A percentile compares a stretch with the other conserved stretches of the same genome.
Conservation (phyloP, 64 coral and sea anemone species). For the Anthopleura sola region DNA sequence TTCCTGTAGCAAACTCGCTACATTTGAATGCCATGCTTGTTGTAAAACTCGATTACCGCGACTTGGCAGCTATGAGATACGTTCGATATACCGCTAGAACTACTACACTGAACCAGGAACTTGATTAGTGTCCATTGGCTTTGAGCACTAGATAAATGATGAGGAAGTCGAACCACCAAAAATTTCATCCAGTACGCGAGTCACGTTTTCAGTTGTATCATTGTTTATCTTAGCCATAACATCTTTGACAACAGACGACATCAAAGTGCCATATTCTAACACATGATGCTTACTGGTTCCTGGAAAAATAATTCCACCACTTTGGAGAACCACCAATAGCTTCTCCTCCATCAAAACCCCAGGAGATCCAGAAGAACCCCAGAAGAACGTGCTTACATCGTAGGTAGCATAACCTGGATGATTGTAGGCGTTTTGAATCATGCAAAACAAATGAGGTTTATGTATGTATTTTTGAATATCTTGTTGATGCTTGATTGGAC, state of each 20-base stretch:
- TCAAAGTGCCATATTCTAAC: neutral
- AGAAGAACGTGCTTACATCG: neutral
- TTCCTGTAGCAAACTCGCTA: too few species aligned
- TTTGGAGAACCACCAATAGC: neutral
- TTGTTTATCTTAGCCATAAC: neutral
- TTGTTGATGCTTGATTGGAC: neutral
- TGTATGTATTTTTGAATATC: neutral
- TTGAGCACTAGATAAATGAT: too few species aligned
- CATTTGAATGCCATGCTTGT: too few species aligned
- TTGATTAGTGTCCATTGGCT: too few species aligned
- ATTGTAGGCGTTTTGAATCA: neutral
- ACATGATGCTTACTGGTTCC: neutral
- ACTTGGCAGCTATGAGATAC: too few species aligned
- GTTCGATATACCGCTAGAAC: too few species aligned
- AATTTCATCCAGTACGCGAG: too few species aligned
- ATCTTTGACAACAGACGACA: slow-evolving; percentile 1
- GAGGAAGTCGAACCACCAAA: too few species aligned
- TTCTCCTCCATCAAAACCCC: neutral
- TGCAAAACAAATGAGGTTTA: too few species aligned
- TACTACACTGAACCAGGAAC: too few species aligned
- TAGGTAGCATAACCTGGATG: neutral
- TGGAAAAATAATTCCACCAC: neutral
- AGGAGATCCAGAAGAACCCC: neutral
- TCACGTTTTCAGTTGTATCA: too few species aligned
- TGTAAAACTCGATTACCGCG: too few species aligned